These are phyloP conservation scores for Sarcophilus harrisii DNA, from an alignment of 2,797 vertebrate genomes.

Conservation along the genomic window DNA sequence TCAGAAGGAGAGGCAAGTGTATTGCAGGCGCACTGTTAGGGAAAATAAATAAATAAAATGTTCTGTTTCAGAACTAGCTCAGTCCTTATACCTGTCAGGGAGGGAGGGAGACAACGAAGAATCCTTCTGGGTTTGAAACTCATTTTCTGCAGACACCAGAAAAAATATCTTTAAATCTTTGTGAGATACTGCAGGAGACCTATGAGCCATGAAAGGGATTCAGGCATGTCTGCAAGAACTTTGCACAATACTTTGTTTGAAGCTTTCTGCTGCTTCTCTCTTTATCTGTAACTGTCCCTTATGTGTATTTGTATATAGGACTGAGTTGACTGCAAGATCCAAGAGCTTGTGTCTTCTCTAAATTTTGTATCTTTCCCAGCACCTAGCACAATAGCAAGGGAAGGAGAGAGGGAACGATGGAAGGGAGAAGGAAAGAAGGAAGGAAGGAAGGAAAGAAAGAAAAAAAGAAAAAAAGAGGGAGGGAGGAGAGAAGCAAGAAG, in stretches of 20 bases:
- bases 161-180: neutral
- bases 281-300: neutral
- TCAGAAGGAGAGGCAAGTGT: neutral
- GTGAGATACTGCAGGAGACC: neutral
- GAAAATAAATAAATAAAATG: neutral
- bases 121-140: neutral
- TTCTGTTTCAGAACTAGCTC: neutral
- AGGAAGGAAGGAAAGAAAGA: rapidly evolving
- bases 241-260: neutral
- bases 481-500: too few species aligned
- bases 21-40: neutral
- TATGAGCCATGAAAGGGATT: neutral
- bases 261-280: neutral
- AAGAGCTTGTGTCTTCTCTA: neutral
- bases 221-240: neutral
- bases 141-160: neutral
- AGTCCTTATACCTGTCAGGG: neutral
- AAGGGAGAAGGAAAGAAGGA: neutral
- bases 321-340: neutral
- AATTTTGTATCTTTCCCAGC: neutral
- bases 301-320: neutral
- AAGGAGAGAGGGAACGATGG: rapidly evolving
- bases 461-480: too few species aligned
- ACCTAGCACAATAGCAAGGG: neutral
- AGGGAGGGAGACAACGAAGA: neutral